These are phyloP conservation scores for Philaenus spumarius DNA, from an alignment of 1,140 invertebrate genomes.

Conservation along the genomic window DNA sequence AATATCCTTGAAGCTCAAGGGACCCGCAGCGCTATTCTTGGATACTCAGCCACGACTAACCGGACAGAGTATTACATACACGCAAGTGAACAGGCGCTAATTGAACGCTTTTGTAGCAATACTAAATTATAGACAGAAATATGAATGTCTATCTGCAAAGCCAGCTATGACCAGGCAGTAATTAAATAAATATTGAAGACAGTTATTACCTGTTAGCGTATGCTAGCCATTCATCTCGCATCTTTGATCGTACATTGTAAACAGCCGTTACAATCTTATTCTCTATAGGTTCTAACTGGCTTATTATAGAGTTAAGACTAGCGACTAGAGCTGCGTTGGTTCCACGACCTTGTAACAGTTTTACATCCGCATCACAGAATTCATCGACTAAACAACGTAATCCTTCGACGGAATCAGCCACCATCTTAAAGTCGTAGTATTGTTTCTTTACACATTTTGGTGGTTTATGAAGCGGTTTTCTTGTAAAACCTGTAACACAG, in stretches of 20 bases:
- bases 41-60: too few species aligned
- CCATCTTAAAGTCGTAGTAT: slow-evolving; percentile 8
- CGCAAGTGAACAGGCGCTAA: too few species aligned
- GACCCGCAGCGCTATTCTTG: too few species aligned
- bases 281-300: background rate
- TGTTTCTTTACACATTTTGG: background rate
- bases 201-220: slow-evolving; percentile 8
- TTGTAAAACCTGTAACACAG: background rate
- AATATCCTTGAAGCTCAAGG: too few species aligned
- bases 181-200: too few species aligned
- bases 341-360: background rate
- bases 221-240: slow-evolving; percentile 8
- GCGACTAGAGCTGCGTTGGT: background rate
- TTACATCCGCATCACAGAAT: background rate
- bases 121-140: too few species aligned
- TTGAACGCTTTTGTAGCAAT: too few species aligned
- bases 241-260: slow-evolving; percentile 3
- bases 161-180: too few species aligned
- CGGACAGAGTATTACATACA: too few species aligned
- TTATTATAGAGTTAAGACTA: slow-evolving; percentile 2
- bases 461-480: slow-evolving; percentile 5
- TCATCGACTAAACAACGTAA: slow-evolving; percentile 7
- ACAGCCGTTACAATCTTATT: background rate
- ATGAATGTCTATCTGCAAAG: too few species aligned
- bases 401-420: slow-evolving; percentile 9